phyloP scores from a whole-genome alignment of 2,113 vertebrate genomes.

The Gymnorhina tibicen region DNA sequence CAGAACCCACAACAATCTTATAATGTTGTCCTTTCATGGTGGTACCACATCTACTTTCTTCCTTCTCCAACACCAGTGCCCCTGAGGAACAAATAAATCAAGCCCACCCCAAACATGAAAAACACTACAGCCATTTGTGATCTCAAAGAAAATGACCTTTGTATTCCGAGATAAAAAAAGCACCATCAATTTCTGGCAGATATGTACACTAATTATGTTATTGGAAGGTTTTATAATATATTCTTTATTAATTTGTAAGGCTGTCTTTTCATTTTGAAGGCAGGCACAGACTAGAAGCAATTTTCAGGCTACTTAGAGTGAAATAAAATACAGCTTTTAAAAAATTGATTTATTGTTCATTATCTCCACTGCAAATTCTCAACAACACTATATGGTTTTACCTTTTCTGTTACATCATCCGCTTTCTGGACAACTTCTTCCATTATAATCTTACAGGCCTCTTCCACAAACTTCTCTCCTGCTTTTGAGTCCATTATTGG shows the following conservation, averaged over 20 bases:
- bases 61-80: background rate
- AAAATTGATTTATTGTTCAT: background rate
- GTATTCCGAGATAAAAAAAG: background rate
- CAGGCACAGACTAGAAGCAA: background rate
- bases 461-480: slow-evolving; percentile 80
- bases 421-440: slow-evolving; percentile 83
- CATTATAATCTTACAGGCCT: slow-evolving; percentile 79
- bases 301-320: background rate
- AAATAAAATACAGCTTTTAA: background rate
- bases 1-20: background rate
- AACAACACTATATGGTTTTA: slow-evolving; percentile 21
- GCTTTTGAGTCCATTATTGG: slow-evolving; percentile 69
- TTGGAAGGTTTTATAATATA: background rate
- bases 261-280: background rate
- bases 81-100: background rate
- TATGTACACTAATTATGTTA: background rate
- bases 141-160: background rate
- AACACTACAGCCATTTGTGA: background rate
- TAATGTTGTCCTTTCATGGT: background rate
- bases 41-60: background rate
- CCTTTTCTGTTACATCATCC: slow-evolving; percentile 80
- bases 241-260: background rate
- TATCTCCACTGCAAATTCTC: background rate
- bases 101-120: background rate
- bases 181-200: background rate